phyloP scores from a whole-genome alignment of 2,888 invertebrate genomes.

The Serrognathus titanus region DNA sequence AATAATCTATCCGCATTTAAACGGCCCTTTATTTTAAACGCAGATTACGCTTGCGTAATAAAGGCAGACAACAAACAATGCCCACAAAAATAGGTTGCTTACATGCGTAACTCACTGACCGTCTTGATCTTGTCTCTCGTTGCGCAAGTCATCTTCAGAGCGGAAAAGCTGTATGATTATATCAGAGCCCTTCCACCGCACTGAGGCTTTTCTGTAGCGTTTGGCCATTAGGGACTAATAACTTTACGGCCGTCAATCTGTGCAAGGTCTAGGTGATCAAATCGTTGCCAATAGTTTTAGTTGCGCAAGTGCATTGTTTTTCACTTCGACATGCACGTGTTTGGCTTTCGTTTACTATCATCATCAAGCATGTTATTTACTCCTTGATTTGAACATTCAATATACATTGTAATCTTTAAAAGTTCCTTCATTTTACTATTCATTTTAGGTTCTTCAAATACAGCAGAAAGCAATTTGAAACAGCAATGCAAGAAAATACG shows the following conservation, averaged over 20 bases:
- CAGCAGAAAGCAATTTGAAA: too few relatives aligned
- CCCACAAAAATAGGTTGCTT: conserved; percentile 7
- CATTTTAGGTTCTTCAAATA: too few relatives aligned
- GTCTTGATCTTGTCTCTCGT: conserved; percentile 8
- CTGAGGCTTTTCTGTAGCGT: conserved; percentile 5
- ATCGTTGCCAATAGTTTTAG: conserved; percentile 3
- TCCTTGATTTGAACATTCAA: too few relatives aligned
- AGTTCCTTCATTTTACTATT: too few relatives aligned
- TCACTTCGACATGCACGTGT: conserved; percentile 2
- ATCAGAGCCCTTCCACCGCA: conserved; percentile 23
- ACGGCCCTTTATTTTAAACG: neutral
- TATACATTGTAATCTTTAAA: too few relatives aligned
- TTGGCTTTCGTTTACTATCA: conserved; percentile 1
- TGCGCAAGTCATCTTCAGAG: conserved; percentile 17
- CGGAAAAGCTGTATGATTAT: conserved; percentile 20
- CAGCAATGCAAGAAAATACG: too few relatives aligned
- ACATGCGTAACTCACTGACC: conserved; percentile 19
- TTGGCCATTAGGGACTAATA: conserved; percentile 4
- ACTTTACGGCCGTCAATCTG: neutral
- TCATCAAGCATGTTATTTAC: neutral
- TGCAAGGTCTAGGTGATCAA: neutral
- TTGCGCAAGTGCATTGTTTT: neutral
- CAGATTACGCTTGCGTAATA: neutral
- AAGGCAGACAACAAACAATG: neutral
- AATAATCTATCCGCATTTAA: neutral